Conservation (phyloP, 2,888 invertebrate species). For the Brachyopa scutellaris region DNA sequence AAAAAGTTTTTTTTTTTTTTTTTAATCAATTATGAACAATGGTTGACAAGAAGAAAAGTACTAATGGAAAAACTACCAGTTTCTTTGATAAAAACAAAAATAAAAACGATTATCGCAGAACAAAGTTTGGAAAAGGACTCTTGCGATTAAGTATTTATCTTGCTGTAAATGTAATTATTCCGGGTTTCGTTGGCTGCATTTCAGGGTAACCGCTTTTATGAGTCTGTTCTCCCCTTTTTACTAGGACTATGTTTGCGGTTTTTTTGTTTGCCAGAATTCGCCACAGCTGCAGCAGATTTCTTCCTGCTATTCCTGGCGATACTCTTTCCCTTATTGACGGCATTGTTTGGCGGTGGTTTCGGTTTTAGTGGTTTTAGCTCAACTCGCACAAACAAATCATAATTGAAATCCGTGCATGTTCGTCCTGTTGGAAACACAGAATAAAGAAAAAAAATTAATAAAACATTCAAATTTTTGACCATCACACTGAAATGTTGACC, state of each 20-base stretch:
- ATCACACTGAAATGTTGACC: conserved; percentile 68
- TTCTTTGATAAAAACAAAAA: no score
- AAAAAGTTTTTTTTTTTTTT: background rate
- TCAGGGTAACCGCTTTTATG: conserved; percentile 18
- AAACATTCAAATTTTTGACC: conserved; percentile 61
- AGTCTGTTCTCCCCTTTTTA: conserved; percentile 51
- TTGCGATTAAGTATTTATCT: conserved; percentile 48
- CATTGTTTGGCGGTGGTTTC: conserved; percentile 75
- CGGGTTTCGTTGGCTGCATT: conserved; percentile 22
- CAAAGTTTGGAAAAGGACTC: conserved; percentile 13
- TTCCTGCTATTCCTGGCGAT: conserved; percentile 77
- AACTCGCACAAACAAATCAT: conserved; percentile 80
- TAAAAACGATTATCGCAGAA: background rate
- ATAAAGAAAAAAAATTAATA: conserved; percentile 10
- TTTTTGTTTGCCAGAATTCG: conserved; percentile 77
- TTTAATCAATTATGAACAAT: conserved; percentile 35
- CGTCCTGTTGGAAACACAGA: conserved; percentile 75
- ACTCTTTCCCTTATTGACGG: conserved; percentile 77
- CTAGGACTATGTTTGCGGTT: conserved; percentile 73
- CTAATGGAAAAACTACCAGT: background rate
- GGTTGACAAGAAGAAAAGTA: background rate
- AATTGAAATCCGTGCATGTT: conserved; percentile 80
- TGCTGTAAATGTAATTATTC: conserved; percentile 58
- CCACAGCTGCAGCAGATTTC: conserved; percentile 75
- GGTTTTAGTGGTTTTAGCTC: conserved; percentile 79